Evolutionary conservation across 2,113 vertebrate genomes (phyloP).

Genomic region (Phylloscopus whistleri): DNA sequence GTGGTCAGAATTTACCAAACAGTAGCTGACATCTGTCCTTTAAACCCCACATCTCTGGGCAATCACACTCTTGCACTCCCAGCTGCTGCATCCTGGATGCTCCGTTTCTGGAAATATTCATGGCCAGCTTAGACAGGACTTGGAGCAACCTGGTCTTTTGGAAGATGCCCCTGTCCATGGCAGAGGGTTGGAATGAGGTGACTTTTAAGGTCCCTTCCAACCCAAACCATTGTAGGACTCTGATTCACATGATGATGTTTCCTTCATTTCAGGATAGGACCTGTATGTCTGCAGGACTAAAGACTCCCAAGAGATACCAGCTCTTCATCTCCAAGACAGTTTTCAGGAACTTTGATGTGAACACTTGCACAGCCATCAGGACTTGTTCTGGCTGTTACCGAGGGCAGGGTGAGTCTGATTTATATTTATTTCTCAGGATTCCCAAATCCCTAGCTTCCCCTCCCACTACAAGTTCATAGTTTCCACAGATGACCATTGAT

Average conservation of each 20-base stretch:
- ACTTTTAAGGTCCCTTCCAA: neutral
- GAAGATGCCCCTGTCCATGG: neutral
- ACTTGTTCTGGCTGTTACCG: slow-evolving; percentile 73
- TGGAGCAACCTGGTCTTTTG: neutral
- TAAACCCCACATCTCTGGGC: neutral
- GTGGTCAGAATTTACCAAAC: neutral
- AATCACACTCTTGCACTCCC: neutral
- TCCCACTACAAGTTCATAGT: neutral
- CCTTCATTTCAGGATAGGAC: neutral
- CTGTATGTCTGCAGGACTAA: slow-evolving; percentile 73
- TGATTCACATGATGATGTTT: neutral
- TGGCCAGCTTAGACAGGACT: too few species aligned
- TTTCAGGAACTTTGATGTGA: slow-evolving; percentile 72
- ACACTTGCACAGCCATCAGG: slow-evolving; percentile 62
- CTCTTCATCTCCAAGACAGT: slow-evolving; percentile 61
- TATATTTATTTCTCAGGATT: neutral
- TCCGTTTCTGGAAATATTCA: neutral
- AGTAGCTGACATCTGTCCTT: neutral
- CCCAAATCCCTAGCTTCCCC: neutral
- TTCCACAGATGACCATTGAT: neutral
- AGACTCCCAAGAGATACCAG: slow-evolving; percentile 68
- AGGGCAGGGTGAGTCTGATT: slow-evolving; percentile 72
- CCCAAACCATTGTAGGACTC: neutral
- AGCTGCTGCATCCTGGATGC: neutral
- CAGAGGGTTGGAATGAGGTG: neutral